Base-by-base conservation (phyloP, 2,888 invertebrate genomes). In the Sipunculus nudus region DNA sequence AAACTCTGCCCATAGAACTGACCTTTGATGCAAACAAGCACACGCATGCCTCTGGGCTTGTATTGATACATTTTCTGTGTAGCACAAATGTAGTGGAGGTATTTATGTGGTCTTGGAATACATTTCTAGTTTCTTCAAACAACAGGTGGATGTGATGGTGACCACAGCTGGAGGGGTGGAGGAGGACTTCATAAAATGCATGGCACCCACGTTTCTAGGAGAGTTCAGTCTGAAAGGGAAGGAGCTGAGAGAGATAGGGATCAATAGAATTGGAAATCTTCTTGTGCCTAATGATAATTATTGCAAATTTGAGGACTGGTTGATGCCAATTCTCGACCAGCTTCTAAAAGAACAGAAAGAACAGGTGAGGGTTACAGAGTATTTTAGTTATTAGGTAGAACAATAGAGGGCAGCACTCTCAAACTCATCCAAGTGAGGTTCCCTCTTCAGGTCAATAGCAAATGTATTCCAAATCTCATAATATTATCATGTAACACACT, bases 231-330 rank as follows among this genome's bases (percentile, higher is more conserved):
- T 96, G 54, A 88, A 89, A 71, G 97, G 96, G 0, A 89, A 73
- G 32, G 75, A 76, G 38, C 86, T 97, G 21, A 87, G 97, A 53
- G 90, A 92, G 16, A 89, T 90, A 53, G 99, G 95, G 4, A 90
- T 96, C 53, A 96, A 96, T 83, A 86, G 94, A 67, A 93, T 92
- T 68, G 94, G 94, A 38, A 99, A 99, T 85, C 87, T 99, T 43
- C 86, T 99, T 48, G 96, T 98, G 0, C 99, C 99, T 1, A 99
- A 99, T 85, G 91, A 95, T 75, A 99, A 99, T 85, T 99, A 99
- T 82, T 98, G 98, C 78, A 88, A 89, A 72, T 99, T 99, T 86
- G 97, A 99, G 84, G 93, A 96, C 78, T 99, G 98, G 98, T 87
- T 96, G 0, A 93, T 92, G 85, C 99, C 99, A 0, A 87, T 94